phyloP scores from a whole-genome alignment of 2,888 invertebrate species.

The Drosophila setosimentum region DNA sequence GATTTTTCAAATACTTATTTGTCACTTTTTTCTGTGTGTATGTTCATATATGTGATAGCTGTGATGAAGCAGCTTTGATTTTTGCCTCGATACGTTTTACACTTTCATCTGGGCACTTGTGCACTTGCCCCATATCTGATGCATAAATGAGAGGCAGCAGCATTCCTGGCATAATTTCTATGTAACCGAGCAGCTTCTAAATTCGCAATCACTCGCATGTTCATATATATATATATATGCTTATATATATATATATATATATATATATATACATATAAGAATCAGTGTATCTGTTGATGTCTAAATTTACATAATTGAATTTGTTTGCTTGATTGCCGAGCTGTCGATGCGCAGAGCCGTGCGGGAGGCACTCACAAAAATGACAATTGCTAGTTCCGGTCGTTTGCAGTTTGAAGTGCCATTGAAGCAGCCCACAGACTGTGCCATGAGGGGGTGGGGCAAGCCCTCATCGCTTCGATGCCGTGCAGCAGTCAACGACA shows the following conservation, averaged over 20 bases:
- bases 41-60: constrained; percentile 1
- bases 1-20: background rate
- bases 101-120: constrained; percentile 54
- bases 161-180: constrained; percentile 75
- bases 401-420: constrained; percentile 82
- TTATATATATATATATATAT: constrained; percentile 6
- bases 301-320: constrained; percentile 85
- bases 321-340: constrained; percentile 85
- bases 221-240: constrained; percentile 1
- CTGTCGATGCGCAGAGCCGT: constrained; percentile 72
- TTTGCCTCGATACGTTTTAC: constrained; percentile 69
- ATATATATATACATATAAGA: constrained; percentile 13
- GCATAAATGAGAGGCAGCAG: constrained; percentile 11
- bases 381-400: constrained; percentile 84
- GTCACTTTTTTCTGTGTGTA: background rate
- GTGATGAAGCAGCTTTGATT: constrained; percentile 42
- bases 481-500: constrained; percentile 39
- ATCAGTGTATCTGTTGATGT: constrained; percentile 71
- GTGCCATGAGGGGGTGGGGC: background rate
- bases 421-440: constrained; percentile 63
- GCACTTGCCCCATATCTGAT: constrained; percentile 46
- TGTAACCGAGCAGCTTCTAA: constrained; percentile 37
- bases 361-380: constrained; percentile 76
- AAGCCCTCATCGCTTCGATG: constrained; percentile 48
- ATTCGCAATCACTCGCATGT: constrained; percentile 19